phyloP scores from a whole-genome alignment of 2,888 invertebrate species.

The Micropterix aruncella region DNA sequence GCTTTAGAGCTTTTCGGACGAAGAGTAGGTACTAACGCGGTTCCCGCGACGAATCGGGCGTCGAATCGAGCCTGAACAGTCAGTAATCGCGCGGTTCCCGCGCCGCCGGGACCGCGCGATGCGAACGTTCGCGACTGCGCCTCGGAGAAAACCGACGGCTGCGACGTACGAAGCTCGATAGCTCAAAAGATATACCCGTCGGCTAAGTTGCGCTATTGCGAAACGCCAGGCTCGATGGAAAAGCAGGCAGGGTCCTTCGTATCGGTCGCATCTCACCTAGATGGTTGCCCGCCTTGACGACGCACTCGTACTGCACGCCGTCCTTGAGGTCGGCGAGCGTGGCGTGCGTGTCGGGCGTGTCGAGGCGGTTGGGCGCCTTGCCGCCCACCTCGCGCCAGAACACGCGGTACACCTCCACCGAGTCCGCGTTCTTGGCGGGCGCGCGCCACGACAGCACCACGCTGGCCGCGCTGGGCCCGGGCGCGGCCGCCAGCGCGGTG shows the following conservation, averaged over 20 bases:
- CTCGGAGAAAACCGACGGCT: too few relatives aligned
- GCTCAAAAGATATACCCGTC: too few relatives aligned
- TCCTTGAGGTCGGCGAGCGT: conserved; percentile 57
- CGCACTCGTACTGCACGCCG: conserved; percentile 63
- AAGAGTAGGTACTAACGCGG: too few relatives aligned
- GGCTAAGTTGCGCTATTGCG: too few relatives aligned
- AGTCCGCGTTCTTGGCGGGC: conserved; percentile 67
- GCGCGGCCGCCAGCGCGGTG: conserved; percentile 23
- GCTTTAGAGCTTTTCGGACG: too few relatives aligned
- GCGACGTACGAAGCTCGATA: too few relatives aligned
- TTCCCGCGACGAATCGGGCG: too few relatives aligned
- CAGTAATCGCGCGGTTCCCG: too few relatives aligned
- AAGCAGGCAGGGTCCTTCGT: not conserved
- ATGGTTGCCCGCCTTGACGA: conserved; percentile 70
- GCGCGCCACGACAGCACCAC: conserved; percentile 55
- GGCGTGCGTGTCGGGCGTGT: conserved; percentile 58
- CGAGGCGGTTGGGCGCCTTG: conserved; percentile 48
- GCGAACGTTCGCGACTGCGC: too few relatives aligned
- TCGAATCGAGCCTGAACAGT: too few relatives aligned
- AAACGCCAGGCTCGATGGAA: too few relatives aligned
- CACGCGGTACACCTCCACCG: conserved; percentile 70
- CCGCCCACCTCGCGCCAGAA: conserved; percentile 62
- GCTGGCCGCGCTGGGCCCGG: conserved; percentile 27
- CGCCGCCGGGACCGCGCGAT: too few relatives aligned
- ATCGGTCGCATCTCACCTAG: conserved; percentile 39